Conservation (phyloP, 2,888 invertebrate species). For the Ypsolopha sequella region DNA sequence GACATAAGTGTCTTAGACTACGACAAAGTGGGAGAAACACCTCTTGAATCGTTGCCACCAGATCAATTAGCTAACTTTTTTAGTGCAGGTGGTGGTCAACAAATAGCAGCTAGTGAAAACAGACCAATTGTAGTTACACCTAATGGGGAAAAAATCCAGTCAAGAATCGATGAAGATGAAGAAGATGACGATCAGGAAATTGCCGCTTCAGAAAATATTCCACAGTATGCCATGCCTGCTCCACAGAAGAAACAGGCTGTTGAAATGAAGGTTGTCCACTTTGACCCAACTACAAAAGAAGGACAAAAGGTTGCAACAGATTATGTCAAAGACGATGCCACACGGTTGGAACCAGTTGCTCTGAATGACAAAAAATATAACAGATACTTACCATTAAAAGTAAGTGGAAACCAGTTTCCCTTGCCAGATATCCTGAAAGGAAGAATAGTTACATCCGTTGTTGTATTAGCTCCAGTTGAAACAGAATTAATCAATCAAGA, state of each 20-base stretch:
- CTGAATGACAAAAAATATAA: conserved; percentile 83
- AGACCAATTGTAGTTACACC: conserved; percentile 76
- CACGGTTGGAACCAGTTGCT: conserved; percentile 80
- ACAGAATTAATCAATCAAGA: conserved; percentile 68
- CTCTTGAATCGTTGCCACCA: conserved; percentile 84
- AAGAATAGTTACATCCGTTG: conserved; percentile 85
- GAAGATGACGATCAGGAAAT: conserved; percentile 66
- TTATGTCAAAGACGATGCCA: conserved; percentile 80
- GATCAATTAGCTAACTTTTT: conserved; percentile 90
- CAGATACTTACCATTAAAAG: conserved; percentile 86
- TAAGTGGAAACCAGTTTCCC: conserved; percentile 87
- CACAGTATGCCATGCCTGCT: conserved; percentile 35
- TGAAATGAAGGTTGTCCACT: conserved; percentile 89
- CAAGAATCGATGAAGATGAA: conserved; percentile 51
- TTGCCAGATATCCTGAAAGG: conserved; percentile 83
- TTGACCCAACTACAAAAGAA: conserved; percentile 80
- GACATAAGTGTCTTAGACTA: conserved; percentile 90
- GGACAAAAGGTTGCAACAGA: conserved; percentile 78
- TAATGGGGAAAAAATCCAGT: conserved; percentile 70
- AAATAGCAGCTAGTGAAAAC: conserved; percentile 78
- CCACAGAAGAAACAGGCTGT: conserved; percentile 69
- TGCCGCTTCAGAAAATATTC: conserved; percentile 67
- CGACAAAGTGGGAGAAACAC: conserved; percentile 89
- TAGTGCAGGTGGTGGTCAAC: conserved; percentile 83
- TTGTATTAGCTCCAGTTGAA: conserved; percentile 86